Evolutionary conservation across 2,113 vertebrate species (phyloP).

Genomic region (Austrofundulus limnaeus): DNA sequence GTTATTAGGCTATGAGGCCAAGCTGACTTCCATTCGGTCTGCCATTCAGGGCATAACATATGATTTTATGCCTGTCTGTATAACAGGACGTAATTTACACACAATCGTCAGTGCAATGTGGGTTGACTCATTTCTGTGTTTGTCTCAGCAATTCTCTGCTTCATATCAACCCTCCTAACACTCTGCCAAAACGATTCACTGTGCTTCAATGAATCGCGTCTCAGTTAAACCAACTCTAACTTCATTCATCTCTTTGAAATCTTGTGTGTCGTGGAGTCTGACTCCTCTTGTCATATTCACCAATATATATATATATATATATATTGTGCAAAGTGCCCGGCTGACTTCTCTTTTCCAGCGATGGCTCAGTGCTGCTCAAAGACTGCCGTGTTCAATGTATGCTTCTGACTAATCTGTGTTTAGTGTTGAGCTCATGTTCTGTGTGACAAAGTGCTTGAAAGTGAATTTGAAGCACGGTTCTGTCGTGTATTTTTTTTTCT

Average conservation of each 20-base stretch:
- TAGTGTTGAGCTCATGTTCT: background rate
- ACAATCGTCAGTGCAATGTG: conserved; percentile 7
- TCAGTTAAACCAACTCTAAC: conserved; percentile 22
- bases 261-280: conserved; percentile 3
- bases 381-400: conserved; percentile 2
- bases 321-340: conserved; percentile 12
- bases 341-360: conserved; percentile 14
- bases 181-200: conserved; percentile 45
- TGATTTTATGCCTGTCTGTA: conserved; percentile 10
- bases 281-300: conserved; percentile 19
- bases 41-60: conserved; percentile 10
- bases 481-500: background rate
- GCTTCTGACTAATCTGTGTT: background rate
- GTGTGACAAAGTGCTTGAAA: background rate
- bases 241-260: conserved; percentile 17
- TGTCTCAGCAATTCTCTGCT: conserved; percentile 44
- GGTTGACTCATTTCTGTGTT: conserved; percentile 30
- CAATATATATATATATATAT: no score
- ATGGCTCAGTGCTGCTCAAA: conserved; percentile 6
- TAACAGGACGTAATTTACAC: conserved; percentile 35
- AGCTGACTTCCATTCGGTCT: background rate
- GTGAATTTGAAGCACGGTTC: background rate
- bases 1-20: no score
- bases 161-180: conserved; percentile 28
- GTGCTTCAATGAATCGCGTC: conserved; percentile 32